Conservation (phyloP, 1,140 invertebrate species). For the Geopemphigus sp. region DNA sequence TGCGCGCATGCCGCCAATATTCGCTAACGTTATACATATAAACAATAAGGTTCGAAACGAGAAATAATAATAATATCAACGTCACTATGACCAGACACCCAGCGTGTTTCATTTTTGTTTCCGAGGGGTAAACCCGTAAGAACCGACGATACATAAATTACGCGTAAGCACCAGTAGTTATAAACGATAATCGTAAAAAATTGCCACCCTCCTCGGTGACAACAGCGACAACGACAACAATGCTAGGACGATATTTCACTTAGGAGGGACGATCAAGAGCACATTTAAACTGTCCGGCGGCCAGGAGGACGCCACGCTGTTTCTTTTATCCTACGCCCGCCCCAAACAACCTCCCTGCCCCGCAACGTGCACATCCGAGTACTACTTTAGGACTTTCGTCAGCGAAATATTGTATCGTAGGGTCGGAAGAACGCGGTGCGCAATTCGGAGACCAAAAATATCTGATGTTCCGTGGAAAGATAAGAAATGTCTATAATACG, state of each 20-base stretch:
- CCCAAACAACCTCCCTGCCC: no score
- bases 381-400: slow-evolving; percentile 2
- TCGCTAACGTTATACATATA: no score
- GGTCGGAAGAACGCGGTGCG: not conserved
- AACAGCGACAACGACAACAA: slow-evolving; percentile 34
- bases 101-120: slow-evolving; percentile 15
- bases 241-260: slow-evolving; percentile 38
- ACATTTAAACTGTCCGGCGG: slow-evolving; percentile 34
- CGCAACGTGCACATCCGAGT: not conserved
- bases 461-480: not conserved
- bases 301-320: slow-evolving; percentile 36
- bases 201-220: slow-evolving; percentile 12
- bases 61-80: not conserved
- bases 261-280: slow-evolving; percentile 32
- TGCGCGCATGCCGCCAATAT: no score
- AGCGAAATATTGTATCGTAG: not conserved
- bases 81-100: not conserved
- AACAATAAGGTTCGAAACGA: slow-evolving; percentile 6
- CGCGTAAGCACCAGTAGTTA: slow-evolving; percentile 30
- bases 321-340: slow-evolving; percentile 38
- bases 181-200: slow-evolving; percentile 40
- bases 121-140: not conserved
- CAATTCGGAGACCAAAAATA: no score
- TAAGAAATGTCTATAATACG: no score
- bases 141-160: slow-evolving; percentile 33